These are phyloP conservation scores for Pyrgilauda ruficollis DNA, from an alignment of 2,113 vertebrate species.

Conservation along the genomic window DNA sequence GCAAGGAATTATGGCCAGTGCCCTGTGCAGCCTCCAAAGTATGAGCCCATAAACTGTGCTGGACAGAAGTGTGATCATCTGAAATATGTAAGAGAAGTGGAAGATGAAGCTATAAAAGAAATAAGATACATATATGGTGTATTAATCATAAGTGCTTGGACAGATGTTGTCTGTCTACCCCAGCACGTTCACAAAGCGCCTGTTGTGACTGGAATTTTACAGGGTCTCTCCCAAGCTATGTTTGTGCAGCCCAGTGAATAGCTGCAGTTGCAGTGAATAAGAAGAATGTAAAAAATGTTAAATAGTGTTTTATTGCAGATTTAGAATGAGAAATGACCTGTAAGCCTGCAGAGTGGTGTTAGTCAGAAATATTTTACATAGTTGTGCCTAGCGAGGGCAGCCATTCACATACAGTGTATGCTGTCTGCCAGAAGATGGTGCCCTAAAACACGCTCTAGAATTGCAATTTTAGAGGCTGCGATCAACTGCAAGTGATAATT, in stretches of 20 bases:
- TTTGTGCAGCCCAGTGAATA: slow-evolving; percentile 13
- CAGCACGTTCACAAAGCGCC: background rate
- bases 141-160: background rate
- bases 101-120: slow-evolving; percentile 1
- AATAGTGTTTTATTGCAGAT: slow-evolving; percentile 46
- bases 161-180: background rate
- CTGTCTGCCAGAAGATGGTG: slow-evolving; percentile 52
- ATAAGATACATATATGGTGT: background rate
- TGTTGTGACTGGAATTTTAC: background rate
- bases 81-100: background rate
- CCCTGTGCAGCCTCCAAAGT: background rate
- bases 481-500: background rate
- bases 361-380: slow-evolving; percentile 34
- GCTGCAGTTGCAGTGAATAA: slow-evolving; percentile 8
- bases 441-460: background rate
- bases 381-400: background rate
- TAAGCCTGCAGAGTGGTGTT: background rate
- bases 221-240: background rate
- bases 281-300: slow-evolving; percentile 62
- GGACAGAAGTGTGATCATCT: background rate
- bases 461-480: background rate
- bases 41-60: background rate
- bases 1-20: background rate
- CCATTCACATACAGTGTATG: background rate
- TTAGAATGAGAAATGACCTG: slow-evolving; percentile 35